These are phyloP conservation scores for Tupaia tana DNA, from an alignment of 2,113 vertebrate species.

Conservation along the genomic window DNA sequence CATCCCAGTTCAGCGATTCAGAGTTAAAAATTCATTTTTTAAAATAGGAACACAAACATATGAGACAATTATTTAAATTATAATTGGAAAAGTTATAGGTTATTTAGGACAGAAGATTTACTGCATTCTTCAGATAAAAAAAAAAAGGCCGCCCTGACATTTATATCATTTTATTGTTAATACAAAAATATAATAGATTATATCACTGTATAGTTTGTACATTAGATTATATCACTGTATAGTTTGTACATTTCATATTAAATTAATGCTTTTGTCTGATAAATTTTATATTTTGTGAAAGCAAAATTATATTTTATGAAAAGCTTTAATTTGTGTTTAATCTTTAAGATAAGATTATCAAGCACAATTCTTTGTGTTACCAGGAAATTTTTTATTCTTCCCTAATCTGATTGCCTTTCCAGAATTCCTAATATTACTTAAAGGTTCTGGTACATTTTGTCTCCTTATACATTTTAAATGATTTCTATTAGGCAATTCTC, in stretches of 20 bases:
- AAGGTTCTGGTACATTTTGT: neutral
- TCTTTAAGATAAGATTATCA: neutral
- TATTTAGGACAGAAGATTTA: neutral
- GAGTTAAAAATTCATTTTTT: neutral
- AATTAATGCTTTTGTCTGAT: neutral
- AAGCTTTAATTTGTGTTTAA: neutral
- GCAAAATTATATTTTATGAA: neutral
- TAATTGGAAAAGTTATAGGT: neutral
- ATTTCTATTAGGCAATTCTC: neutral
- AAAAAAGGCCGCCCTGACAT: neutral
- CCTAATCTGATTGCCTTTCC: neutral
- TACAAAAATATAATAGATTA: neutral
- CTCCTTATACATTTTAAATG: neutral
- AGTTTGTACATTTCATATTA: neutral
- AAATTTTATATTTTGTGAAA: neutral
- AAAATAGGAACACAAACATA: neutral
- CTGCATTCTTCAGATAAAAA: neutral
- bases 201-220: neutral
- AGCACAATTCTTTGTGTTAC: neutral
- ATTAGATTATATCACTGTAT: neutral
- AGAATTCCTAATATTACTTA: neutral
- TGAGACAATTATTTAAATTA: constrained; percentile 31
- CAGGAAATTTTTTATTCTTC: neutral
- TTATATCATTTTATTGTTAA: neutral
- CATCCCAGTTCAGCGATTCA: neutral